These are phyloP conservation scores for Glossophaga mutica DNA, from an alignment of 2,797 vertebrate species.

Conservation along the genomic window DNA sequence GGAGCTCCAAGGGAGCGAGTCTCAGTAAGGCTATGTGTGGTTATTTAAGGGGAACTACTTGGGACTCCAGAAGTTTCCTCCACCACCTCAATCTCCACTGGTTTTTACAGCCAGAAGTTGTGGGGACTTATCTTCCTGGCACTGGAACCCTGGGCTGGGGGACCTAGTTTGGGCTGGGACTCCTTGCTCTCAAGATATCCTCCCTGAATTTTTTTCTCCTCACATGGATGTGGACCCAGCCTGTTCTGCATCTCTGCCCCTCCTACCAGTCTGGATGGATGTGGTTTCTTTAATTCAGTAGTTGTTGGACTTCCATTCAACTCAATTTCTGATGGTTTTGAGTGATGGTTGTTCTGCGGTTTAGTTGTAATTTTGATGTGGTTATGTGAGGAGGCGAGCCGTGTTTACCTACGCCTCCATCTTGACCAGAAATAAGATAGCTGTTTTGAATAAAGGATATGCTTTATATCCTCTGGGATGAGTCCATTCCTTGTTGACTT, in stretches of 20 bases:
- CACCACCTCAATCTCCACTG: not conserved
- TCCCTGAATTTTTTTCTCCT: not conserved
- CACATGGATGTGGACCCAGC: not conserved
- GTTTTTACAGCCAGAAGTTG: not conserved
- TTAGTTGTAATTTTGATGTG: not conserved
- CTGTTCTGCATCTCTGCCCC: not conserved
- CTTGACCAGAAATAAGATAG: not conserved
- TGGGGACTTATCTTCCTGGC: not conserved
- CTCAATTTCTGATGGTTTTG: not conserved
- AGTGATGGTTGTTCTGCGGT: not conserved
- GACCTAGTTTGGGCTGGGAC: not conserved
- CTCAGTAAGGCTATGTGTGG: not conserved
- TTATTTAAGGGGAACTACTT: not conserved
- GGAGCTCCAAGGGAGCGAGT: not conserved
- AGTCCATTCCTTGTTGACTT: not conserved
- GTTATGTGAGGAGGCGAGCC: not conserved
- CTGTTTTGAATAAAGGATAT: not conserved
- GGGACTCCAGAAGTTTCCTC: not conserved
- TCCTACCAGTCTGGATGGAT: not conserved
- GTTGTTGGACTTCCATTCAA: not conserved
- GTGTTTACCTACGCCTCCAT: not conserved
- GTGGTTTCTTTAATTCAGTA: not conserved
- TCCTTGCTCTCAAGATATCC: not conserved
- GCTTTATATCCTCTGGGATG: not conserved
- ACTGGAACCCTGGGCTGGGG: not conserved